Evolutionary conservation across 2,113 vertebrate species (phyloP), one percentile per base, ranked within the genome.

Genomic region (Scartelaos histophorus): DNA sequence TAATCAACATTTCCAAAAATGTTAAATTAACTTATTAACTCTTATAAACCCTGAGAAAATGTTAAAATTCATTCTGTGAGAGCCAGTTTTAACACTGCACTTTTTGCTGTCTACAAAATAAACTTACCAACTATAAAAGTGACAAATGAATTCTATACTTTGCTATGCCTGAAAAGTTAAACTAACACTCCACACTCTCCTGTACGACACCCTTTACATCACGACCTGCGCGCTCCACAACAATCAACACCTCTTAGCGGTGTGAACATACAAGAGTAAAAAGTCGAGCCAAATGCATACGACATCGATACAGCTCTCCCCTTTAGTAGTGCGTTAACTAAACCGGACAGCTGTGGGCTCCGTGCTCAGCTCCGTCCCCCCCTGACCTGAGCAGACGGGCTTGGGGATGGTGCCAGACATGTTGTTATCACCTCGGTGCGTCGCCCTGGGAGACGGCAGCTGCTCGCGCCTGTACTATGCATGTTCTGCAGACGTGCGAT

Each of bases 341-440:
- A 58, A 80, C 79, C 1, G 29, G 71, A 61, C 29, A 58, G 38
- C 19, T 67, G 70, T 17, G 56, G 49, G 57, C 19, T 70, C 21
- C 11, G 17, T 58, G 53, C 7, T n/a, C 1, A 13, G 19, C 12
- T n/a, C 35, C 45, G 38, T 21, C 22, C 45, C 15, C 61, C 60
- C 35, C 3, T 75, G 67, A 69, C 71, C 75, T 74, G 71, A 58
- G 54, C 60, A 85, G 74, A 75, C 47, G 0, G 29, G 34, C 17
- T 61, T 35, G 38, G 58, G 77, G 80, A 85, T 79, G 53, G 82
- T 86, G 76, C 78, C 78, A 85, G 81, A 87, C 81, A 77, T 70
- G n/a, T 80, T 74, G 80, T 89, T 88, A 69, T 81, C 84, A 80
- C 78, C 64, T 83, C 65, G 58, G 22, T 61, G 51, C 51, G 29